phyloP scores from a whole-genome alignment of 2,888 invertebrate genomes.

The Zele albiditarsus region DNA sequence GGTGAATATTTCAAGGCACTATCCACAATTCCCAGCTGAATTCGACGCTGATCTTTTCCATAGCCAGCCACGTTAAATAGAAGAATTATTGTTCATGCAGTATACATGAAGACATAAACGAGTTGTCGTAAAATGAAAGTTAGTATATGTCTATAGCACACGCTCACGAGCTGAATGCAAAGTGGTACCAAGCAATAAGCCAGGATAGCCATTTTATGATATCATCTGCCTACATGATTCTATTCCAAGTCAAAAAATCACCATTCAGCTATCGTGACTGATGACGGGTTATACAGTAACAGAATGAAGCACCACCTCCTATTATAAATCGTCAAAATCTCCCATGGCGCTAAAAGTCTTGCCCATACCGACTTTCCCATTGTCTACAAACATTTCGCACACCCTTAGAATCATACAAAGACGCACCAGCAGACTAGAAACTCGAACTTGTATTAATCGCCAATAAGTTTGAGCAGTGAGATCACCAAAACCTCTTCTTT shows the following conservation, averaged over 20 bases:
- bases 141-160: background rate
- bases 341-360: background rate
- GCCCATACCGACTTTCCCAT: background rate
- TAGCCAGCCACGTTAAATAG: constrained; percentile 29
- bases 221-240: background rate
- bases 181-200: constrained; percentile 17
- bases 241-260: constrained; percentile 5
- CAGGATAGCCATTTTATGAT: constrained; percentile 5
- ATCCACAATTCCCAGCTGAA: constrained; percentile 22
- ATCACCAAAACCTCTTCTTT: constrained; percentile 45
- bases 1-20: constrained; percentile 33
- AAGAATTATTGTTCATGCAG: constrained; percentile 36
- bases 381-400: constrained; percentile 28
- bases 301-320: background rate
- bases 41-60: constrained; percentile 10
- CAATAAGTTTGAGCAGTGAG: constrained; percentile 65
- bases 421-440: constrained; percentile 43
- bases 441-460: constrained; percentile 65
- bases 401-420: constrained; percentile 10
- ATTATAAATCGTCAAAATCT: constrained; percentile 13
- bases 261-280: background rate
- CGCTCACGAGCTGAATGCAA: constrained; percentile 8
- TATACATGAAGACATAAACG: constrained; percentile 30
- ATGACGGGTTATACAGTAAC: background rate
- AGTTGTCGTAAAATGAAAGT: constrained; percentile 33